Evolutionary conservation across 1,140 invertebrate genomes (phyloP).

Genomic region (Pseudomyrmex flavicornis): DNA sequence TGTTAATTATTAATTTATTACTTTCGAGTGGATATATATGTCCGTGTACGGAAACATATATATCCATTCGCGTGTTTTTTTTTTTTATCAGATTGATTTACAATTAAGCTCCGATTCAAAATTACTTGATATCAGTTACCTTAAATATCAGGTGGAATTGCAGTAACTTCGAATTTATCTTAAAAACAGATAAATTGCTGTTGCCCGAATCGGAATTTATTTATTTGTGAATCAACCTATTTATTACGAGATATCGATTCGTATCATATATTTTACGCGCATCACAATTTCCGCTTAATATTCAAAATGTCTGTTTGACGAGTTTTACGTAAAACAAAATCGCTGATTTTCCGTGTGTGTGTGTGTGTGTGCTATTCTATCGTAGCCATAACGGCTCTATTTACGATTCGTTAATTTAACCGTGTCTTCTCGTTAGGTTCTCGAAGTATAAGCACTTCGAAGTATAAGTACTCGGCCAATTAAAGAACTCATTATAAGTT

Average conservation of each 20-base stretch:
- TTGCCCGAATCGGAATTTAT: too few species aligned
- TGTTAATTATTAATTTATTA: neutral
- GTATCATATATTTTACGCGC: too few species aligned
- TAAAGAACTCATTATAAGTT: constrained; percentile 41
- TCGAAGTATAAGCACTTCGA: neutral
- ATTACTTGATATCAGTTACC: too few species aligned
- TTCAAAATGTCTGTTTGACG: neutral
- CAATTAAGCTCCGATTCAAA: neutral
- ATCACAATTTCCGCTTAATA: neutral
- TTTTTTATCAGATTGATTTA: too few species aligned
- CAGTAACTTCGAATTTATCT: too few species aligned
- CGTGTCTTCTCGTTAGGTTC: constrained; percentile 13
- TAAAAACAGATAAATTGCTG: too few species aligned
- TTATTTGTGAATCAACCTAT: neutral
- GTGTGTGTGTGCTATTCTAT: neutral
- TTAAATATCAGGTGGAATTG: too few species aligned
- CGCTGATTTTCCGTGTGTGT: neutral
- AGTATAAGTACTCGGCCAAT: constrained; percentile 2
- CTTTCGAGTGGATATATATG: neutral
- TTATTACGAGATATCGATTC: too few species aligned
- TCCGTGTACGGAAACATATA: too few species aligned
- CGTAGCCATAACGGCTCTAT: neutral
- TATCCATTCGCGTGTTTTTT: too few species aligned
- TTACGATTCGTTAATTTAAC: constrained; percentile 13
- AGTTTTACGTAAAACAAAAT: constrained; percentile 13